Evolutionary conservation across 2,113 vertebrate species (phyloP).

Genomic region (Ammodytes dubius): DNA sequence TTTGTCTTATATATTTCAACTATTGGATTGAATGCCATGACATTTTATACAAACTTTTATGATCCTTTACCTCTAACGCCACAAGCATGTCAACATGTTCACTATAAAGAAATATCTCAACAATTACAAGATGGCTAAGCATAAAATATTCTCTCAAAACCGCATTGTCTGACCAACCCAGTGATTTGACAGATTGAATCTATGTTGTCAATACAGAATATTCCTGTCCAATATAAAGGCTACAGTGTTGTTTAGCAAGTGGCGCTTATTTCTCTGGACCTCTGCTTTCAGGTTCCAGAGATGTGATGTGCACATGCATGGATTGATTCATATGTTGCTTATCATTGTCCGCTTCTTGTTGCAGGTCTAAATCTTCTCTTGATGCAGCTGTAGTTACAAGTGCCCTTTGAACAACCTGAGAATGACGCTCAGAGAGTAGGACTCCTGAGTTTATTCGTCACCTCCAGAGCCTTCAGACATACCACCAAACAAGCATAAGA

Average conservation of each 20-base stretch:
- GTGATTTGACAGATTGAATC: no score
- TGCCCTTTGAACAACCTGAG: conserved; percentile 47
- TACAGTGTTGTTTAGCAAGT: not conserved
- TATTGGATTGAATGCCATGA: not conserved
- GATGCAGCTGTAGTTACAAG: conserved; percentile 53
- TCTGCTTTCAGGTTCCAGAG: not conserved
- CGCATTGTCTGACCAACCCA: no score
- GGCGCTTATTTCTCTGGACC: not conserved
- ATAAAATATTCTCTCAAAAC: not conserved
- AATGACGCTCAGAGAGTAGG: conserved; percentile 68
- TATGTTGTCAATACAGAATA: not conserved
- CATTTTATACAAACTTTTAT: not conserved
- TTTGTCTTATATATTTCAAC: not conserved
- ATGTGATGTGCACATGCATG: not conserved
- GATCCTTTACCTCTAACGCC: not conserved
- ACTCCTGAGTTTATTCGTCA: conserved; percentile 27
- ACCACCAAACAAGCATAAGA: conserved; percentile 71
- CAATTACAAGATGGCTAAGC: not conserved
- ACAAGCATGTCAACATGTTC: no score
- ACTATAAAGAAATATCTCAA: not conserved
- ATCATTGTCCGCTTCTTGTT: conserved; percentile 40
- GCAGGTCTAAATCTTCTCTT: conserved; percentile 53
- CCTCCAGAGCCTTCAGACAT: conserved; percentile 47
- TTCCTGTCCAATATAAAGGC: not conserved
- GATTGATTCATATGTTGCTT: not conserved